Base-by-base conservation (phyloP, 2,888 invertebrate genomes). In the Eustalomyia histrio region DNA sequence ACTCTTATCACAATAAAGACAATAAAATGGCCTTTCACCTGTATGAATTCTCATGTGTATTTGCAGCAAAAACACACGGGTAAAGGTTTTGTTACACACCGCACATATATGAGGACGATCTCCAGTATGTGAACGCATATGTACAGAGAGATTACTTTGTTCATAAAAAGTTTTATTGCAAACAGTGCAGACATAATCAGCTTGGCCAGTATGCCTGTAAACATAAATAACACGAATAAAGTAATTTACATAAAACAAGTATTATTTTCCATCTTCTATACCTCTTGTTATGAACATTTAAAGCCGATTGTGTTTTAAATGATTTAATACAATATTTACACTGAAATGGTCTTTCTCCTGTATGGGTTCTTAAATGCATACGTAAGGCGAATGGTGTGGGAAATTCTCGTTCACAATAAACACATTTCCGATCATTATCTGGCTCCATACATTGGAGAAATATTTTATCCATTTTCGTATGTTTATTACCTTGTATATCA, bases 1-100 rank as follows among this genome's bases (percentile, higher is more conserved):
- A n/a, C 93, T 92, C 89, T 95, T 95, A 17, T 93, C 94, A 86
- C 96, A 96, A 87, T 93, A 94, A 86, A 94, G 94, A 84, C 96
- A 95, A 2, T 93, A 92, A 84, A 94, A 94, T 0, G 96, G 86
- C 5, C 87, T 86, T 39, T 88, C 87, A 7, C 89, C 89, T 0
- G 89, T 88, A 61, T 90, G 90, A 0, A 86, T 89, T 17, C 89
- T 86, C 61, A 84, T 85, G 6, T 93, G 90, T 8, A 92, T 90
- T 83, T 93, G 92, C 0, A 90, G 81, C 58, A 88, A 79, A 72
- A 88, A 90, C 6, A 90, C 89, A 2, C 89, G 86, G 0, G 88
- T 83, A 75, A 90, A 90, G 1, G 85, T 86, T 39, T 87, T 85
- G 6, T 86, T 85, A 61, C 90, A 90, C 1, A 86, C 57, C n/a